These are phyloP conservation scores for Drosophila serrata DNA, from an alignment of 1,140 invertebrate genomes.

Conservation along the genomic window DNA sequence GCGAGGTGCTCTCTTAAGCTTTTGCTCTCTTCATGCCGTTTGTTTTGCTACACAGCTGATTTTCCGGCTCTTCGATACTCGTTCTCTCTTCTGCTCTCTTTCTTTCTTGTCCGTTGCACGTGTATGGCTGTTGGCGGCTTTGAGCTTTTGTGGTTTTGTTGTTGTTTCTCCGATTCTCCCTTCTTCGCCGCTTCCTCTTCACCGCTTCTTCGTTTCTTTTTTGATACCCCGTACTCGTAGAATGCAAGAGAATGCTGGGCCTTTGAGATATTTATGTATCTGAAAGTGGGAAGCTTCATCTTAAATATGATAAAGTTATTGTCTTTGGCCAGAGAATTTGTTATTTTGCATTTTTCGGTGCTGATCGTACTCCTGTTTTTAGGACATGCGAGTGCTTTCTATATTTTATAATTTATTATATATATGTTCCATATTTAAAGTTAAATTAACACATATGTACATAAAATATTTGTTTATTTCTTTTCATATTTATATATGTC, in stretches of 20 bases:
- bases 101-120: slow-evolving; percentile 30
- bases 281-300: neutral
- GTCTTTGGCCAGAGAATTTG: too few species aligned
- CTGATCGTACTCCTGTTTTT: too few species aligned
- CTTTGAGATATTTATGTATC: neutral
- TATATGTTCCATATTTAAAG: too few species aligned
- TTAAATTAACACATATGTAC: neutral
- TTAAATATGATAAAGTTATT: too few species aligned
- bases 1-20: slow-evolving; percentile 28
- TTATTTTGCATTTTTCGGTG: too few species aligned
- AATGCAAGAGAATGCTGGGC: neutral
- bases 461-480: neutral
- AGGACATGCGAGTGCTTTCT: too few species aligned
- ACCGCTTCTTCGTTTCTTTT: neutral
- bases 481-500: neutral
- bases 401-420: too few species aligned
- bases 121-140: slow-evolving; percentile 41
- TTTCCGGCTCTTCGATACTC: slow-evolving; percentile 25
- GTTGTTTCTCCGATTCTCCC: slow-evolving; percentile 27
- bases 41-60: slow-evolving; percentile 58
- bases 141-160: slow-evolving; percentile 38
- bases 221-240: slow-evolving; percentile 3
- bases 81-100: slow-evolving; percentile 29
- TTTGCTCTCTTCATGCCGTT: slow-evolving; percentile 40
- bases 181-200: slow-evolving; percentile 2